Evolutionary conservation across 2,888 invertebrate genomes (phyloP), one percentile per base, ranked within the genome.

Genomic region (Heliconius ismenius): DNA sequence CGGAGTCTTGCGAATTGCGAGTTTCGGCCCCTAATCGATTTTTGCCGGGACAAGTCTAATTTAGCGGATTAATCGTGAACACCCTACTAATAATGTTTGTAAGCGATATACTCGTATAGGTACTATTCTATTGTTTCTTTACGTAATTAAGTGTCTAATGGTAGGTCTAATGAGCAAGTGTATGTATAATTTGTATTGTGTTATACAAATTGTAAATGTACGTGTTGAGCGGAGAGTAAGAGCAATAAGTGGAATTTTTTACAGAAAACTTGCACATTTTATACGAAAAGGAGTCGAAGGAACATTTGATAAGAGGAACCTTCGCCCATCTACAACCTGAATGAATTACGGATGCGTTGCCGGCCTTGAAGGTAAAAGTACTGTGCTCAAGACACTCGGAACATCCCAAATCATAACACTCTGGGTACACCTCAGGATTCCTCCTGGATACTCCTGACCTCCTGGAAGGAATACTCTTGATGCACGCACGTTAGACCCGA

Each of bases 1-100:
- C 86, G 83, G 87, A 89, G 85, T 84, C 85, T 87, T 87, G 91
- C 90, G 92, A 92, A 91, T 92, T 88, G 91, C 89, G 83, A 83
- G 84, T 83, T 86, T 86, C 84, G 85, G 87, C 84, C 86, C 88
- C 89, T 92, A 93, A 93, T 94, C 93, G 93, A 93, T 94, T 94
- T 92, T 89, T 89, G 89, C 87, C 85, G 86, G 91, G 92, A 91
- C 89, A 86, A 86, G 90, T 91, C 93, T 91, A 93, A 94, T 94
- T 94, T 92, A 85, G 83, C 88, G 92, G 90, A 93, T 93, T 93
- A 93, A 93, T 94, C 87, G 92, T 91, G 91, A 89, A 92, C 94
- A 93, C 93, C 92, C 92, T 92, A 85, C 86, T 88, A 88, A 89
- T 91, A 92, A 92, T 93, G 92, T 91, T 91, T 86, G 90, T 88